These are phyloP conservation scores for Trachelus troglodyta DNA, from an alignment of 2,888 invertebrate genomes.

Conservation along the genomic window DNA sequence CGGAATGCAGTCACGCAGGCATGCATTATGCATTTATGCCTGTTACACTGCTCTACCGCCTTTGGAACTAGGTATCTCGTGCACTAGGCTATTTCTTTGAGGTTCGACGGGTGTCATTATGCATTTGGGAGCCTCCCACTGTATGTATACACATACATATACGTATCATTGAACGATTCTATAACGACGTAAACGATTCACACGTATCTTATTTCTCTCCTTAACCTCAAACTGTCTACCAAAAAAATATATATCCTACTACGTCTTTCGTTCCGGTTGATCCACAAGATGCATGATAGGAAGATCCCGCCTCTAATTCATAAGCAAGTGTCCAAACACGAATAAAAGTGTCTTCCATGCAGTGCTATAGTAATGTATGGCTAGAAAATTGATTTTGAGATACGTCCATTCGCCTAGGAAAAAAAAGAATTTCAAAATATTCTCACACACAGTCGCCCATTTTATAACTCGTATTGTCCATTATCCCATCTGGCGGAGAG, in stretches of 20 bases:
- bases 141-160: neutral
- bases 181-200: neutral
- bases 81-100: neutral
- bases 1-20: slow-evolving; percentile 48
- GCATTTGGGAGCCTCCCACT: neutral
- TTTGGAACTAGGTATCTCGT: neutral
- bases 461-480: neutral
- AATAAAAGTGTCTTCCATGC: neutral
- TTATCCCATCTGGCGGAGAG: neutral
- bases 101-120: neutral
- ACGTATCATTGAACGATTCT: neutral
- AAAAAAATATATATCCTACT: neutral
- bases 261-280: neutral
- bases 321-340: neutral
- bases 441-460: neutral
- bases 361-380: neutral
- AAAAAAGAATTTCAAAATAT: neutral
- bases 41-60: neutral
- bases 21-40: slow-evolving; percentile 48
- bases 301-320: neutral
- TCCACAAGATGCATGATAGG: neutral
- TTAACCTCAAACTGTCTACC: neutral
- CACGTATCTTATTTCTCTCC: neutral
- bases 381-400: neutral
- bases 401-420: neutral